Evolutionary conservation across 2,113 vertebrate species (phyloP), one percentile per base, ranked within the genome.

Genomic region (Gallinago paraguaiae): DNA sequence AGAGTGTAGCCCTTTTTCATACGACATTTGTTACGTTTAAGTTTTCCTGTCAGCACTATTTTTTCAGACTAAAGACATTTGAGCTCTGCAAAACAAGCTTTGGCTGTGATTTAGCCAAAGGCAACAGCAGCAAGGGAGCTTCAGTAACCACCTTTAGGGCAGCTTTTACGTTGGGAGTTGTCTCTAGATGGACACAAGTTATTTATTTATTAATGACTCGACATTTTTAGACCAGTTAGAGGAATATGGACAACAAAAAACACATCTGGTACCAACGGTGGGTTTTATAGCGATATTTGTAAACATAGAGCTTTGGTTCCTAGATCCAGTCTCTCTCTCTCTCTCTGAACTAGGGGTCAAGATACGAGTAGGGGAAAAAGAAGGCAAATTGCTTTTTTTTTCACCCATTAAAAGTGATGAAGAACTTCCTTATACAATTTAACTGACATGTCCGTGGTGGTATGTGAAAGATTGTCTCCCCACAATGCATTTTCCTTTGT

Each of bases 361-460:
- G 63, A 64, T 48, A 67, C 0, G 3, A 61, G 41, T 25, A 5
- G 19, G 25, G 18, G 28, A 63, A 60, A 74, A 82, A 39, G 43
- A 41, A 77, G 39, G 46, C 24, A 92, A 88, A 56, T 51, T 86
- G 80, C 1, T 68, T 88, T 88, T 77, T 77, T 79, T 88, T 84
- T 54, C 53, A 8, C 5, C 48, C 57, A 50, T 94, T 96, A 82
- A 86, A 94, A 89, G 31, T 92, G 90, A 91, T 82, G 13, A 92
- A 92, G 88, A 93, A 61, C 74, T 92, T 93, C 93, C 83, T 88
- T 54, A 79, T 51, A 78, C 69, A 82, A 94, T 94, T 96, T 87
- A 93, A 90, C 86, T 69, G 56, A 48, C 64, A 35, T 43, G 30
- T 27, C 35, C 8, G 6, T 8, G 22, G 80, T 71, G 88, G 64